A percentile compares a stretch with the other conserved stretches of the same genome.
Conservation (phyloP, 2,113 vertebrate species). For the Naja naja region DNA sequence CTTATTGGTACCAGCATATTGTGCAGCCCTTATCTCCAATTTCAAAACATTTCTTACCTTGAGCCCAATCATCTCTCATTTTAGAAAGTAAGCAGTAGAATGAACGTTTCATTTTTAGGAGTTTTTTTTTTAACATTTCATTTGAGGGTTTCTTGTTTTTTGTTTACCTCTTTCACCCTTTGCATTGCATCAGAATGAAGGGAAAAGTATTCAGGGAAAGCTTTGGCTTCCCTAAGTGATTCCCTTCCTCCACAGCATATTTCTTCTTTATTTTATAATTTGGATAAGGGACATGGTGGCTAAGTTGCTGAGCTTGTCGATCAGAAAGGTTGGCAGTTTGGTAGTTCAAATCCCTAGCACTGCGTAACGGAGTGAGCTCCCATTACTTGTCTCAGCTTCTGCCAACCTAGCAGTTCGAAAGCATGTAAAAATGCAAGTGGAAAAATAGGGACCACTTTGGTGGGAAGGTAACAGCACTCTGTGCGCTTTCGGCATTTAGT, state of each 20-base stretch:
- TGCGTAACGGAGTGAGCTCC: too few relatives aligned
- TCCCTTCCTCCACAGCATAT: neutral
- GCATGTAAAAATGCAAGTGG: too few relatives aligned
- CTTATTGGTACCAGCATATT: neutral
- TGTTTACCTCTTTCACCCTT: neutral
- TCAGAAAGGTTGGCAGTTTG: too few relatives aligned
- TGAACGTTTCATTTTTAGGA: neutral
- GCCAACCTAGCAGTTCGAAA: too few relatives aligned
- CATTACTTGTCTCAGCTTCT: too few relatives aligned
- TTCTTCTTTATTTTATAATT: slow-evolving; percentile 12
- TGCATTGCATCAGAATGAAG: neutral
- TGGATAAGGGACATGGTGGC: too few relatives aligned
- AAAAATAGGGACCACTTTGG: too few relatives aligned
- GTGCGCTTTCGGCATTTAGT: too few relatives aligned
- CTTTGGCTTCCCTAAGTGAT: neutral
- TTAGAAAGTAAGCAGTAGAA: neutral
- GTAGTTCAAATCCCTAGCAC: too few relatives aligned
- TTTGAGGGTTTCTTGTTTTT: neutral
- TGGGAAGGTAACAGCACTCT: too few relatives aligned
- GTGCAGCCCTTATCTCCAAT: neutral
- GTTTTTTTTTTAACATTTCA: neutral
- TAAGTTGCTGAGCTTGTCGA: too few relatives aligned
- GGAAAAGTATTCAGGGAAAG: neutral
- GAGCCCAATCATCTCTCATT: neutral
- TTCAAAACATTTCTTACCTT: neutral